Evolutionary conservation across 2,113 vertebrate species (phyloP), one percentile per base, ranked within the genome.

Genomic region (Phrynosoma platyrhinos): DNA sequence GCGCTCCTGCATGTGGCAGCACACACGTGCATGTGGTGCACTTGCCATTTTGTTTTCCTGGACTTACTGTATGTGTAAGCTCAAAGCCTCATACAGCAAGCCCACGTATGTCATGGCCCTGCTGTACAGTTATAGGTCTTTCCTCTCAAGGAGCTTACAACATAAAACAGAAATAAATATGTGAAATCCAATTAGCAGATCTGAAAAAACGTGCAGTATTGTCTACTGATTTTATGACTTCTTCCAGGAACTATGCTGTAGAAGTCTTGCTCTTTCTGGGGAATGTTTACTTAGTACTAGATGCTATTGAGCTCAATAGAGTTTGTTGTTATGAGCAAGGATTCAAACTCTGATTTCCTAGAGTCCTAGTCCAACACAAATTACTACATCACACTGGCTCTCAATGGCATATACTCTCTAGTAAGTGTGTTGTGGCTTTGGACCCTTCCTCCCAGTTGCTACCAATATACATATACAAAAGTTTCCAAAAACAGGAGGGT

Each of bases 371-470:
- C 47, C 58, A 62, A 62, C 58, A 62, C 14, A 14, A 62, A 62
- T 62, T 62, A 16, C 58, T 62, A 14, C 13, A 62, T 3, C 5
- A 62, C 14, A 18, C 14, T 62, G 58, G 58, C 18, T 62, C 40
- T 27, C 10, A 52, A 42, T 23, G 9, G 40, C 23, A 42, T 20
- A 42, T 68, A 64, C 21, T 13, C 58, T 40, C 40, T 71, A 10
- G 27, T 10, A 83, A 90, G 90, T 90, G 79, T 93, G 90, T 90
- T 92, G 88, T 21, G 1, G 1, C 84, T 47, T 30, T 93, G 89
- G 36, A 62, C 47, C 1, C 21, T 14, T 8, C 27, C 18, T 27
- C 76, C 87, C n/a, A 32, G 27, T 23, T 9, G 10, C 30, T 20
- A 30, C 47, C 47, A 47, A 47, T 47, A 92, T 71, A 91, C 92